Evolutionary conservation across 2,113 vertebrate species (phyloP), one percentile per base, ranked within the genome.

Genomic region (Cinclus mexicanus): DNA sequence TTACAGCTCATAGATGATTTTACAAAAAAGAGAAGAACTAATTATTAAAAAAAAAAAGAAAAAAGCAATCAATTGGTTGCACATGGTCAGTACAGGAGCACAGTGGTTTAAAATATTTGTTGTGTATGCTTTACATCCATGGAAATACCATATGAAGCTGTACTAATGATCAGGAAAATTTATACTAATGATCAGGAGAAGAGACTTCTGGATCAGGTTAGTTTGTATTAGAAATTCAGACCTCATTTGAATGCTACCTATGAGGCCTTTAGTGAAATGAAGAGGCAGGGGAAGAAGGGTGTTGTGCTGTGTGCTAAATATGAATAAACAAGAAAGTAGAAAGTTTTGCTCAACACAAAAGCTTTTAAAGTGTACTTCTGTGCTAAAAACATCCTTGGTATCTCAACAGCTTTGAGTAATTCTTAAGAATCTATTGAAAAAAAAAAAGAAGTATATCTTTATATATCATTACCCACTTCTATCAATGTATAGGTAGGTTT

Each of bases 181-280:
- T 93, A 20, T 37, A 37, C 35, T 37, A 37, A 37, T 37, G 35
- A 37, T 37, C 69, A 80, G 88, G 63, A 87, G 63, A 76, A 80
- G 35, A 80, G 6, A 26, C 42, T 85, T 86, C 31, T 81, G 69
- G 39, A 89, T 90, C 46, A 87, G 80, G 33, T 65, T 71, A 20
- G 24, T 57, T 70, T 74, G 14, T 52, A 18, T 63, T 77, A 56
- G 59, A 53, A 56, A 83, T 90, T 88, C 56, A 68, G 25, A 64
- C 33, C 42, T 85, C 26, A 61, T 92, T 81, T 91, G 79, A 95
- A 88, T 92, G 89, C 35, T 94, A 77, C 88, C 83, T 93, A 41
- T 93, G 94, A 94, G 61, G 11, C n/a, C 91, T 93, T 90, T 47
- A 65, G 42, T 84, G 95, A 94, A 91, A 77, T 46, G 84, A 96